These are phyloP conservation scores for Drosophila gunungcola DNA, from an alignment of 1,140 invertebrate species.

Conservation along the genomic window DNA sequence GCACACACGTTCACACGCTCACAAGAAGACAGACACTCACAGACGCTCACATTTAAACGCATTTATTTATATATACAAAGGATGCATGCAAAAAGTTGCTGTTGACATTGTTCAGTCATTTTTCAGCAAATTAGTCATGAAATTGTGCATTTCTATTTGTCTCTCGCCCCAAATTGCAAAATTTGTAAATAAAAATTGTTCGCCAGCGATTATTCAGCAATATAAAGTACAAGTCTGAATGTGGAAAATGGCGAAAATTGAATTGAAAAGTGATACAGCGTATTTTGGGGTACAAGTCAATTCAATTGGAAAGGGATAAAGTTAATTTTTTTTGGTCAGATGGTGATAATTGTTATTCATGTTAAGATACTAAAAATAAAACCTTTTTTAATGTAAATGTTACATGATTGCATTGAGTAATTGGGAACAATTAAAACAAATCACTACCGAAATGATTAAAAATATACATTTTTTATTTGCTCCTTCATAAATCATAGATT, in stretches of 20 bases:
- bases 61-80: constrained; percentile 33
- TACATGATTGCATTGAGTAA: too few species aligned
- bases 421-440: neutral
- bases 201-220: constrained; percentile 18
- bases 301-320: constrained; percentile 10
- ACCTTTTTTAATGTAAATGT: too few species aligned
- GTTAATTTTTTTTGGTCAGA: neutral
- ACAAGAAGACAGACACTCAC: constrained; percentile 1
- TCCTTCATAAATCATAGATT: constrained; percentile 19
- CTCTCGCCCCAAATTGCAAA: constrained; percentile 39
- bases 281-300: constrained; percentile 21
- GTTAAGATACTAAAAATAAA: too few species aligned
- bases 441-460: neutral
- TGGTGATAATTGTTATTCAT: too few species aligned
- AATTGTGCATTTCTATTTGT: constrained; percentile 70
- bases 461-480: too few species aligned
- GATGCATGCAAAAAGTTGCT: constrained; percentile 66
- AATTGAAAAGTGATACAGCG: constrained; percentile 29
- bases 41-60: neutral
- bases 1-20: constrained; percentile 28
- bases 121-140: constrained; percentile 75
- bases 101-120: constrained; percentile 71
- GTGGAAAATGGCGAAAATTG: constrained; percentile 26
- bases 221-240: constrained; percentile 32
- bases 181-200: constrained; percentile 40